Base-by-base conservation (phyloP, 2,113 vertebrate species). In the Riparia riparia region DNA sequence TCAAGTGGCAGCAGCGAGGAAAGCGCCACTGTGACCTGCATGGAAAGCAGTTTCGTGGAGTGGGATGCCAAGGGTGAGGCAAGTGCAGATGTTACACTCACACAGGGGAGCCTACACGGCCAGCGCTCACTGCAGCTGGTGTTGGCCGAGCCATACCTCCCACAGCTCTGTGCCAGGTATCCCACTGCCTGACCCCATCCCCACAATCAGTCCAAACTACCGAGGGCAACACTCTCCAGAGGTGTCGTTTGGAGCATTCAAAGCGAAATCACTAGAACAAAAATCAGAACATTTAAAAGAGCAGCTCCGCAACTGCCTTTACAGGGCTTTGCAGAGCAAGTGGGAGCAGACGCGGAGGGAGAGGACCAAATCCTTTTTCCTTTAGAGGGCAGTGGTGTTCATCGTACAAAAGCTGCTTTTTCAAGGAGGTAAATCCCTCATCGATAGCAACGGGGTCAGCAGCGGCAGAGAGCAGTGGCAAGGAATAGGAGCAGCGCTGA, bases 311-410 rank as follows among this genome's bases (percentile, higher is more conserved):
- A 21, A 14, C 25, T 13, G 61, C 47, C 10, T 45, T n/a, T 16
- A 44, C 37, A 12, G 21, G 28, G 31, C 45, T 34, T 57, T 29
- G 26, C 3, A 8, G 29, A 51, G 58, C 44, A 44, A 57, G 63
- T 0, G 0, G 50, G 12, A 89, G n/a, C 53, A 54, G 49, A 8
- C 70, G 20, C 17, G 44, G 41, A 53, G 1, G 45, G 14, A 56
- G 21, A 16, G 78, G 25, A 34, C 4, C 21, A 42, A 24, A 11
- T 14, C 31, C 0, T 66, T 71, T 81, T 63, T 76, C 94, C 93
- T 79, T 94, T 95, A 95, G 92, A 95, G 90, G 95, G 89, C 96
- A 93, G 61, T 79, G 74, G 53, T 82, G 95, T 5, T 96, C 82
- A 53, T 17, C 1, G 1, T 17, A 86, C 69, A 53, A 44, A 68